Conservation (phyloP, 30 jellyfish, hydroid and myxozoan genomes). For the Aurelia aurita region DNA sequence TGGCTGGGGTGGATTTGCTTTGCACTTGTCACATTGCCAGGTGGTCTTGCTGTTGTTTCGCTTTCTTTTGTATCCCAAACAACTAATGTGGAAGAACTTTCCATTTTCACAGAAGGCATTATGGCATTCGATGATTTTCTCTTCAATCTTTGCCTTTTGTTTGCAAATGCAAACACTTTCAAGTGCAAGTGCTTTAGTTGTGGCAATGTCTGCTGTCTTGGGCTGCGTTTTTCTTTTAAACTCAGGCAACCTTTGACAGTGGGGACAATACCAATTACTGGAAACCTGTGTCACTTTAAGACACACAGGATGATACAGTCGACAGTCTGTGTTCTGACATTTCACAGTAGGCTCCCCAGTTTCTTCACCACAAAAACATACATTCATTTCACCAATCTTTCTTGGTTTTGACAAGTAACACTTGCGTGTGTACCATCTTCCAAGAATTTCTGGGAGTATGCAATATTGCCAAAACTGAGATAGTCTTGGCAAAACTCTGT, state of each 20-base stretch:
- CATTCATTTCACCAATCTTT: constrained; percentile 26
- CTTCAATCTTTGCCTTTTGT: constrained; percentile 52
- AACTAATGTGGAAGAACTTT: constrained; percentile 48
- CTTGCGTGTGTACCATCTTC: constrained; percentile 59
- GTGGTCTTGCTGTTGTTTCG: constrained; percentile 62
- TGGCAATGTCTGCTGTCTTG: constrained; percentile 46
- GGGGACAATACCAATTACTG: constrained; percentile 62
- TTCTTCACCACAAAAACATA: constrained; percentile 59
- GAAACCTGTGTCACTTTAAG: constrained; percentile 47
- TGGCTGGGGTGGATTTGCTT: constrained; percentile 43
- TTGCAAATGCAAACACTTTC: constrained; percentile 57
- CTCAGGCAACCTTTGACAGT: constrained; percentile 63
- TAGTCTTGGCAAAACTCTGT: constrained; percentile 45
- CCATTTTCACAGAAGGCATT: constrained; percentile 55
- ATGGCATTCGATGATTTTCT: constrained; percentile 54
- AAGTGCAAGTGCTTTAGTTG: constrained; percentile 52
- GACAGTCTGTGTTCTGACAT: constrained; percentile 52
- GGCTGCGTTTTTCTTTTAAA: constrained; percentile 56
- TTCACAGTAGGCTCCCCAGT: constrained; percentile 55
- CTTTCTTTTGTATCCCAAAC: constrained; percentile 59
- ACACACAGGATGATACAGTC: constrained; percentile 54
- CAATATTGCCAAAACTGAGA: constrained; percentile 42
- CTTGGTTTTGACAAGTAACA: constrained; percentile 15
- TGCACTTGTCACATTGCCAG: constrained; percentile 67
- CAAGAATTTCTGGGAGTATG: constrained; percentile 53